Evolutionary conservation across 2,888 invertebrate genomes (phyloP).

Genomic region (Sicus ferrugineus): DNA sequence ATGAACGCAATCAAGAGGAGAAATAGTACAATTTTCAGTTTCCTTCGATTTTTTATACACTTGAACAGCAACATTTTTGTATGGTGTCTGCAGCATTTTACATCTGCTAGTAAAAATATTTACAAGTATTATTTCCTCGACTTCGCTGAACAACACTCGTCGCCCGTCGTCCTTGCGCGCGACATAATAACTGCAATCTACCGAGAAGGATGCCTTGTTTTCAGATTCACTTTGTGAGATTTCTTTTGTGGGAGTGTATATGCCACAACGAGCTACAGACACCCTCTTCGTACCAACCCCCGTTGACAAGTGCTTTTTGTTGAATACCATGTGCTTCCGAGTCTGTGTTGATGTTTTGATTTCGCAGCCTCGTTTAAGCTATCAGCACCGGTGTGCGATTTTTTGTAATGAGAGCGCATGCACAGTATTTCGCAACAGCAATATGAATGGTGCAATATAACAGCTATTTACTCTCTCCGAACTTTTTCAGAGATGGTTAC

Average conservation of each 20-base stretch:
- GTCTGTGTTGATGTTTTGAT: constrained; percentile 25
- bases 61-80: constrained; percentile 60
- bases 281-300: background rate
- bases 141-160: constrained; percentile 19
- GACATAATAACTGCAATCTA: constrained; percentile 19
- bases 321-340: constrained; percentile 23
- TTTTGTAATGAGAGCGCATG: constrained; percentile 16
- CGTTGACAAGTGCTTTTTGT: background rate
- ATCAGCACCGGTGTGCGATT: constrained; percentile 17
- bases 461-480: background rate
- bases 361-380: constrained; percentile 22
- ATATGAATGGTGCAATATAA: constrained; percentile 28
- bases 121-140: constrained; percentile 4
- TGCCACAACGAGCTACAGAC: no score
- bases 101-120: constrained; percentile 11
- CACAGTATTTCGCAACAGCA: background rate
- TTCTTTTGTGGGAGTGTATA: constrained; percentile 9
- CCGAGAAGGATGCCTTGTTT: constrained; percentile 7
- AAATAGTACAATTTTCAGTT: constrained; percentile 59
- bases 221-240: constrained; percentile 3
- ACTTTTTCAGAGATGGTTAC: no score
- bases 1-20: constrained; percentile 57
- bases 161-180: constrained; percentile 31
- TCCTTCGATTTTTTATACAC: constrained; percentile 63
- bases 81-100: constrained; percentile 16